These are phyloP conservation scores for Drosophila quasianomalipes DNA, from an alignment of 2,888 invertebrate species.

Conservation along the genomic window DNA sequence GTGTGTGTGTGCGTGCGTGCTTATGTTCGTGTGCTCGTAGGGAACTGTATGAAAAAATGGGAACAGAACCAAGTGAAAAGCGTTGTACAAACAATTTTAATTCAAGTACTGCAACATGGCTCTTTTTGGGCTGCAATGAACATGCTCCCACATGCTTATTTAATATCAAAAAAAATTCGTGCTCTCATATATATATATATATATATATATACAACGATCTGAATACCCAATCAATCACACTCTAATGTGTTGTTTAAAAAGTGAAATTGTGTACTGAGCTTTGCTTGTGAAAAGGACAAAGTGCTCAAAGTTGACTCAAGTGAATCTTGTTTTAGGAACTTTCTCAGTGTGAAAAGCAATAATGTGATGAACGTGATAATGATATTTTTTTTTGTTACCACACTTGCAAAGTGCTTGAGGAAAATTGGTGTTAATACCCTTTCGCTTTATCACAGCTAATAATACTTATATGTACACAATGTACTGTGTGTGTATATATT, in stretches of 20 bases:
- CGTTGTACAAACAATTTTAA: conserved; percentile 56
- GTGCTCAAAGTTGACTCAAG: conserved; percentile 5
- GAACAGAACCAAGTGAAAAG: conserved; percentile 50
- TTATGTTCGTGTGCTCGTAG: conserved; percentile 5
- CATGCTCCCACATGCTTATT: conserved; percentile 68
- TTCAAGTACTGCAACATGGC: conserved; percentile 58
- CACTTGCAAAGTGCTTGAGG: not conserved
- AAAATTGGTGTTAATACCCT: not conserved
- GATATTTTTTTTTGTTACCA: not conserved
- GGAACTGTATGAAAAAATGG: conserved; percentile 33
- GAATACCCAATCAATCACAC: conserved; percentile 11
- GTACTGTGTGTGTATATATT: not conserved
- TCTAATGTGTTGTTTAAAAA: conserved; percentile 32
- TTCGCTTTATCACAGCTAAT: not conserved
- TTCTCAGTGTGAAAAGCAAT: not conserved
- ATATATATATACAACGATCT: not conserved
- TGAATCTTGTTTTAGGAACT: not conserved
- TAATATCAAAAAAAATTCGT: conserved; percentile 59
- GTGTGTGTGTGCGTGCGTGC: conserved; percentile 4
- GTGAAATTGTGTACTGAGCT: conserved; percentile 34
- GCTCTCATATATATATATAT: not conserved
- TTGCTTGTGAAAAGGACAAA: not conserved
- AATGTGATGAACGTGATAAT: not conserved
- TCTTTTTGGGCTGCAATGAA: conserved; percentile 31
- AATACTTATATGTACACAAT: not conserved